Percentiles rank a stretch among this genome's conserved stretches.
These are phyloP conservation scores for Pogonognathellus flavescens DNA, from an alignment of 1,140 invertebrate genomes.

Conservation along the genomic window DNA sequence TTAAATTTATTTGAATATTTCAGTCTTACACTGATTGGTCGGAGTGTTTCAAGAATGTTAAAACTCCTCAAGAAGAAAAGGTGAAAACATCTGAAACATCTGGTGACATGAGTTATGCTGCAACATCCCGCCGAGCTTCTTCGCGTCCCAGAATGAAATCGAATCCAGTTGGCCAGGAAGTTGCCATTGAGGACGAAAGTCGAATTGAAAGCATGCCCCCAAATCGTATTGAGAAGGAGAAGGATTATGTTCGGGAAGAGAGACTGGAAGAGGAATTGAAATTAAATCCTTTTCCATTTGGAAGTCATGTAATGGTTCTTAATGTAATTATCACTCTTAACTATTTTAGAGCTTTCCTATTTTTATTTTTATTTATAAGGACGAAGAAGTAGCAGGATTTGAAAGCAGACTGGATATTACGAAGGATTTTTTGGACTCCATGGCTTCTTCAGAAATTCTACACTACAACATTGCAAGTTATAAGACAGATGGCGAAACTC, in stretches of 20 bases:
- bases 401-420: conserved; percentile 55
- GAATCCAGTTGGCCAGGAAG: conserved; percentile 61
- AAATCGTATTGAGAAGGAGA: not conserved
- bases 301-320: conserved; percentile 55
- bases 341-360: too few relatives aligned
- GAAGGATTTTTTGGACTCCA: conserved; percentile 53
- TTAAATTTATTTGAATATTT: too few relatives aligned
- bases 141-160: conserved; percentile 59
- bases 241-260: conserved; percentile 34
- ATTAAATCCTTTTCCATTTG: conserved; percentile 62
- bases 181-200: conserved; percentile 54
- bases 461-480: conserved; percentile 79
- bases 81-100: conserved; percentile 47
- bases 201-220: conserved; percentile 7
- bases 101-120: conserved; percentile 60
- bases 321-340: not conserved
- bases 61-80: not conserved
- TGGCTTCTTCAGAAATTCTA: conserved; percentile 69
- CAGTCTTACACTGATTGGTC: conserved; percentile 2
- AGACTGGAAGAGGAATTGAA: conserved; percentile 60
- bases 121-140: conserved; percentile 60
- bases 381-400: conserved; percentile 59
- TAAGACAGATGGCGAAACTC: conserved; percentile 67
- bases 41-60: not conserved
- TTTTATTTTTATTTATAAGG: conserved; percentile 22